Evolutionary conservation across 1,140 invertebrate species (phyloP).

Genomic region (Pollicipes pollicipes): DNA sequence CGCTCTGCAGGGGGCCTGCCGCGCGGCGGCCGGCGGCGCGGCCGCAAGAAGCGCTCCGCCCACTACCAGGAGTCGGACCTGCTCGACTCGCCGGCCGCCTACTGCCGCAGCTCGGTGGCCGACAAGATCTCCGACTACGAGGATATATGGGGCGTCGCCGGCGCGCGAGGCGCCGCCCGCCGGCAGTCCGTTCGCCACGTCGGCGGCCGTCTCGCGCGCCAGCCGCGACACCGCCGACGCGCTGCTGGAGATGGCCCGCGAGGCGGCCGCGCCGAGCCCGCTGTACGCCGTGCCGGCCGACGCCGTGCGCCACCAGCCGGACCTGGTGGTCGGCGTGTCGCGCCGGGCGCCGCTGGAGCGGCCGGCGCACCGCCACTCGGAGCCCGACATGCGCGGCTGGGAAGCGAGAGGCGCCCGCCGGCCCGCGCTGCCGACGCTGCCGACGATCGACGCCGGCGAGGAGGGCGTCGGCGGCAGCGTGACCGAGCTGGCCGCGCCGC

Average conservation of each 20-base stretch:
- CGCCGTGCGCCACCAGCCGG: constrained; percentile 37
- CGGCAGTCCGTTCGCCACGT: constrained; percentile 3
- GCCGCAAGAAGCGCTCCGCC: constrained; percentile 26
- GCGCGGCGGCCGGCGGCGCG: constrained; percentile 7
- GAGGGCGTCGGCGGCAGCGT: too few species aligned
- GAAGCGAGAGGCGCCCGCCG: constrained; percentile 11
- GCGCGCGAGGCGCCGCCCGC: constrained; percentile 32
- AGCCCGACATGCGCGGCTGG: constrained; percentile 1
- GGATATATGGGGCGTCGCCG: constrained; percentile 63
- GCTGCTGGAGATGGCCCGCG: constrained; percentile 9
- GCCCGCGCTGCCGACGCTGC: constrained; percentile 8
- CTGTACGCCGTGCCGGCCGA: constrained; percentile 85
- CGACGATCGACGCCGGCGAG: constrained; percentile 12
- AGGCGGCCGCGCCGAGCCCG: constrained; percentile 38
- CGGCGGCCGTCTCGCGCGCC: neutral
- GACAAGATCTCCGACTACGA: constrained; percentile 91
- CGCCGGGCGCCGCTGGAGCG: constrained; percentile 8
- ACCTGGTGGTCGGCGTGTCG: constrained; percentile 15
- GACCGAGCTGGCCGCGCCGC: constrained; percentile 27
- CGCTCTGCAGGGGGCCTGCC: constrained; percentile 5
- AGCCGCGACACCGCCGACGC: constrained; percentile 3
- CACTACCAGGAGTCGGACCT: constrained; percentile 64
- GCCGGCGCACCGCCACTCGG: constrained; percentile 35
- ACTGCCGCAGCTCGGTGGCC: constrained; percentile 64
- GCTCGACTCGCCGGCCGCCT: constrained; percentile 55